Conservation (phyloP, 1,140 invertebrate genomes). For the Cydia pomonella region DNA sequence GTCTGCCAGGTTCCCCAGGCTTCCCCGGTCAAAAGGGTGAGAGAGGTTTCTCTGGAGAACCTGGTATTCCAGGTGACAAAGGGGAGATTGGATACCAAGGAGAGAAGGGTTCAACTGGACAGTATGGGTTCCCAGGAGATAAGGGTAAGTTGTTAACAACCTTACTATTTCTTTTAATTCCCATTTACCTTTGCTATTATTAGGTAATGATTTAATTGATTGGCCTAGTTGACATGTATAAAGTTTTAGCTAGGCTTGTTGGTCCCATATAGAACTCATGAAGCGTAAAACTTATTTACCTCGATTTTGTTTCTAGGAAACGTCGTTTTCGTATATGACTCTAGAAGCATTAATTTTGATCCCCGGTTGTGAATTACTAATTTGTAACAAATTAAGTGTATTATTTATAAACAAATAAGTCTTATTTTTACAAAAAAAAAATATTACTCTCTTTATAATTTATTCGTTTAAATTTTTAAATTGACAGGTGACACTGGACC, state of each 20-base stretch:
- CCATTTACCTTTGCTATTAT: too few species aligned
- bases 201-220: too few species aligned
- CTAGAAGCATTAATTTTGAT: too few species aligned
- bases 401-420: background rate
- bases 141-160: constrained; percentile 82
- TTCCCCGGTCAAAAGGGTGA: constrained; percentile 79
- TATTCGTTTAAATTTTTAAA: background rate
- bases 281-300: too few species aligned
- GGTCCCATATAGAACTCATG: too few species aligned
- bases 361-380: too few species aligned
- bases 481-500: constrained; percentile 83
- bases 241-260: too few species aligned
- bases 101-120: constrained; percentile 79
- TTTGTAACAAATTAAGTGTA: too few species aligned
- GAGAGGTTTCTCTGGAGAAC: constrained; percentile 75
- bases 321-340: too few species aligned
- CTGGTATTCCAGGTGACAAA: constrained; percentile 80
- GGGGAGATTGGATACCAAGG: constrained; percentile 80
- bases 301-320: too few species aligned
- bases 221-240: too few species aligned
- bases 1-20: constrained; percentile 83
- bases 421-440: constrained; percentile 6
- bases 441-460: constrained; percentile 34
- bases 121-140: constrained; percentile 82
- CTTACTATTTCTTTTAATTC: too few species aligned